Evolutionary conservation across 2,888 invertebrate species (phyloP).

Genomic region (Cantharis nigra): DNA sequence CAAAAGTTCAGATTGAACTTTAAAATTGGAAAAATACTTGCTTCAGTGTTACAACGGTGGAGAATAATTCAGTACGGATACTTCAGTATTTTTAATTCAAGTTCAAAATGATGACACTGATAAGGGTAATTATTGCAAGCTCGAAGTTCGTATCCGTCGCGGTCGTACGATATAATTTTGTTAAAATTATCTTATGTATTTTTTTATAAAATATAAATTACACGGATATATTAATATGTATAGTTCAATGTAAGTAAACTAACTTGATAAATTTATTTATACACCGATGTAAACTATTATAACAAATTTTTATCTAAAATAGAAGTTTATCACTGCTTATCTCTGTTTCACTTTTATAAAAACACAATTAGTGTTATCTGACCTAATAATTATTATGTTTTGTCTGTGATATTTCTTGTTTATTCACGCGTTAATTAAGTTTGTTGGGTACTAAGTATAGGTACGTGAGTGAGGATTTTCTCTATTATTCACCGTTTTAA

Average conservation of each 20-base stretch:
- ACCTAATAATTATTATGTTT: neutral
- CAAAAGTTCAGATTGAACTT: neutral
- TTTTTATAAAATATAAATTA: neutral
- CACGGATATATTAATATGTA: neutral
- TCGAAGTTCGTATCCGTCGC: neutral
- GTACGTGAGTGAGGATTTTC: neutral
- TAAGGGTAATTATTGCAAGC: neutral
- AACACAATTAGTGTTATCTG: constrained; percentile 1
- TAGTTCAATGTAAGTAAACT: neutral
- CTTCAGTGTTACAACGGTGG: neutral
- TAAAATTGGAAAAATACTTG: neutral
- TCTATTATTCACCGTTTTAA: neutral
- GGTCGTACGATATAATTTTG: neutral
- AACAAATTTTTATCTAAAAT: neutral
- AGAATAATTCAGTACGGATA: neutral
- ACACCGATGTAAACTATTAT: neutral
- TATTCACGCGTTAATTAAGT: neutral
- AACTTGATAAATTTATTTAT: neutral
- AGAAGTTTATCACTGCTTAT: neutral
- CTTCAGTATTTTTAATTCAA: neutral
- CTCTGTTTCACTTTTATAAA: neutral
- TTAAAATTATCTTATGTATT: neutral
- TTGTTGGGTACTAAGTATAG: neutral
- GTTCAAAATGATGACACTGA: neutral
- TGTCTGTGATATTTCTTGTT: neutral